phyloP scores from a whole-genome alignment of 1,140 invertebrate genomes.

The Bombyx mandarina region DNA sequence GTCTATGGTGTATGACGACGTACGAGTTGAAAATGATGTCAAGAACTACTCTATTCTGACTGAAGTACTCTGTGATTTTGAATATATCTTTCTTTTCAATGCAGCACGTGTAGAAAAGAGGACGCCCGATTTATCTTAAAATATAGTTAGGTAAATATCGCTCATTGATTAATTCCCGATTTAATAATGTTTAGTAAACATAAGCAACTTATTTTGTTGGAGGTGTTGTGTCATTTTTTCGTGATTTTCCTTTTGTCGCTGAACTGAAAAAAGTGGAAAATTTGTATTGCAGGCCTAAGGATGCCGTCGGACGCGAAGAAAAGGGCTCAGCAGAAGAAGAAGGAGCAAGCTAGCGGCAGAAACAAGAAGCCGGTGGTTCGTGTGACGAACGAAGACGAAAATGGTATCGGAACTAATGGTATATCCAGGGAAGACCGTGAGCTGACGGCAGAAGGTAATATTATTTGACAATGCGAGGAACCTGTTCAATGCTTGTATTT shows the following conservation, averaged over 20 bases:
- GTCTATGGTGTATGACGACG: too few relatives aligned
- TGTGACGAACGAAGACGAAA: constrained; percentile 68
- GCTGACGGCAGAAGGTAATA: constrained; percentile 71
- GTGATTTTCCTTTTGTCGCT: neutral
- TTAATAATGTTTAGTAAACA: neutral
- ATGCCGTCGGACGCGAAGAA: constrained; percentile 99
- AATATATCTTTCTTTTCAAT: constrained; percentile 45
- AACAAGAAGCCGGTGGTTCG: constrained; percentile 75
- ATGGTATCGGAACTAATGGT: constrained; percentile 65
- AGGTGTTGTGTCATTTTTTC: too few relatives aligned
- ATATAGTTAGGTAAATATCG: constrained; percentile 32
- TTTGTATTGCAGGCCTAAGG: constrained; percentile 16
- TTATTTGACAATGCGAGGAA: neutral
- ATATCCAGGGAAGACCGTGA: constrained; percentile 48
- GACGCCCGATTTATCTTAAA: constrained; percentile 39
- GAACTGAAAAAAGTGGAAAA: constrained; percentile 2
- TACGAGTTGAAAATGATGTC: too few relatives aligned
- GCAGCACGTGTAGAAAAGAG: constrained; percentile 61
- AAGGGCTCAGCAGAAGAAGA: constrained; percentile 96
- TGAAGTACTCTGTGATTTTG: constrained; percentile 13
- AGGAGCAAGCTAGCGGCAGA: constrained; percentile 90
- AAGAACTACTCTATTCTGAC: constrained; percentile 1
- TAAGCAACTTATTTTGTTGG: too few relatives aligned
- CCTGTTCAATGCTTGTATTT: too few relatives aligned
- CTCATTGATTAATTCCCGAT: neutral